Evolutionary conservation across 2,888 invertebrate species (phyloP).

Genomic region (Baccha elongata): DNA sequence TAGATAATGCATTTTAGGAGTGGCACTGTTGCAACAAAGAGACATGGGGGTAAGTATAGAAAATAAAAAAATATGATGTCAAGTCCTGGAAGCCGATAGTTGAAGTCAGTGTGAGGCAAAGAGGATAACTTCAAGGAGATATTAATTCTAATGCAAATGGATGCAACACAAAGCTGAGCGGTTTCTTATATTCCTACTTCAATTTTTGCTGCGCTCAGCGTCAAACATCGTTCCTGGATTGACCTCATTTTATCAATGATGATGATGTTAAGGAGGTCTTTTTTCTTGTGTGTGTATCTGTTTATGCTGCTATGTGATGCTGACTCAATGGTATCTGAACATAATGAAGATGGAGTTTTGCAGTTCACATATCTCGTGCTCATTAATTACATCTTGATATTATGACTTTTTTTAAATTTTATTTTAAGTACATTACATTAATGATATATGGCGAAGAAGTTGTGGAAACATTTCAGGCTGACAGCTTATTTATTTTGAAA

Average conservation of each 20-base stretch:
- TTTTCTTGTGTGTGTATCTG: not conserved
- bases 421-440: no score
- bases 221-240: constrained; percentile 40
- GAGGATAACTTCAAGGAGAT: constrained; percentile 36
- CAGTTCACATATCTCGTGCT: no score
- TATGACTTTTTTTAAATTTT: no score
- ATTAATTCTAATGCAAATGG: constrained; percentile 65
- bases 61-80: constrained; percentile 41
- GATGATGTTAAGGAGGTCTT: constrained; percentile 33
- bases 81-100: constrained; percentile 60
- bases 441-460: no score
- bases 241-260: constrained; percentile 53
- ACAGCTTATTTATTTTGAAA: no score
- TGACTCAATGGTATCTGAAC: no score
- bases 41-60: constrained; percentile 3
- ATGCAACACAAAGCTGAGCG: constrained; percentile 46
- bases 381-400: no score
- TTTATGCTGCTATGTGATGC: no score
- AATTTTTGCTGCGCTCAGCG: constrained; percentile 24
- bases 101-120: constrained; percentile 36
- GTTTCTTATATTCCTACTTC: constrained; percentile 33
- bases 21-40: constrained; percentile 48
- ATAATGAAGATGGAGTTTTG: no score
- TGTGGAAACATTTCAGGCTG: no score
- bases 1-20: constrained; percentile 57